phyloP scores from a whole-genome alignment of 2,113 vertebrate species.

The Felis catus region F.catus_Fca126_mat1.0 CM031415.1:91549501-91550000 shows the following conservation, averaged over 20 bases:
- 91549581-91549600: not conserved
- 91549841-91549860: not conserved
- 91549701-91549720: not conserved
- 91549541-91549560: too few species aligned
- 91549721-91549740: not conserved
- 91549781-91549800: not conserved
- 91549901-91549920: not conserved
- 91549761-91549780: not conserved
- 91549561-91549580: not conserved
- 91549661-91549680: not conserved
- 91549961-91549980: not conserved
- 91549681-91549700: not conserved
- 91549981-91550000: not conserved
- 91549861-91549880: not conserved
- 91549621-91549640: not conserved
- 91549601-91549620: not conserved
- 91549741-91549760: not conserved
- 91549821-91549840: not conserved
- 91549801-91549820: not conserved
- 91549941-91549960: not conserved
- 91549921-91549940: not conserved
- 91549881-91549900: not conserved
- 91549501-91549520: too few species aligned
- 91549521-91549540: too few species aligned
- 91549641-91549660: not conserved